A percentile compares a stretch with the other conserved stretches of the same genome.
phyloP scores from a whole-genome alignment of 2,797 vertebrate species.

The Myotis findleyi region DNA sequence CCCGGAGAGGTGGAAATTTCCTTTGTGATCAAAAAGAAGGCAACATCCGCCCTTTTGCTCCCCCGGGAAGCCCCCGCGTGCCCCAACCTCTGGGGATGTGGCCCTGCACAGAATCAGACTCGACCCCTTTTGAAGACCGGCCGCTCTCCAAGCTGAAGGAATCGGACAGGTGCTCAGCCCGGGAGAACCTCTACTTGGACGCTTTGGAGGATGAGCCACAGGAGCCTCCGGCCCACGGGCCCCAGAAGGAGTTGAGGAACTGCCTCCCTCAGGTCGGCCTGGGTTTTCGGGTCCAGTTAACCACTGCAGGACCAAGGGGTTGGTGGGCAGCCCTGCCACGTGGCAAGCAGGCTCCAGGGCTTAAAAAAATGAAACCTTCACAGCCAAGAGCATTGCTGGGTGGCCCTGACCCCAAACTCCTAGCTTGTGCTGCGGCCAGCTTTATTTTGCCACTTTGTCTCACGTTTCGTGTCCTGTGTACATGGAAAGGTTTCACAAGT shows the following conservation, averaged over 20 bases:
- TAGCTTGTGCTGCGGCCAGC: background rate
- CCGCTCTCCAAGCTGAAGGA: conserved; percentile 90
- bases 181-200: conserved; percentile 95
- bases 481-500: background rate
- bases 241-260: conserved; percentile 92
- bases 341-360: too few relatives aligned
- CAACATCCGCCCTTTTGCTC: conserved; percentile 80
- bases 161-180: conserved; percentile 88
- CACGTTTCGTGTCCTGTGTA: background rate
- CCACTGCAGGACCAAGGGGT: background rate
- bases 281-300: background rate
- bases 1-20: conserved; percentile 82
- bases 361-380: background rate
- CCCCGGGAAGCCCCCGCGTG: conserved; percentile 88
- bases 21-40: conserved; percentile 87
- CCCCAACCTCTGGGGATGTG: conserved; percentile 84
- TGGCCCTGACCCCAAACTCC: background rate
- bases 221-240: conserved; percentile 87
- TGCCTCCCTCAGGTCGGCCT: conserved; percentile 91
- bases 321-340: background rate
- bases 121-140: conserved; percentile 89
- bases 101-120: conserved; percentile 92
- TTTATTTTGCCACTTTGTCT: background rate
- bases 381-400: background rate
- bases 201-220: conserved; percentile 92